phyloP scores from a whole-genome alignment of 2,797 vertebrate species.

The Lithobates pipiens region DNA sequence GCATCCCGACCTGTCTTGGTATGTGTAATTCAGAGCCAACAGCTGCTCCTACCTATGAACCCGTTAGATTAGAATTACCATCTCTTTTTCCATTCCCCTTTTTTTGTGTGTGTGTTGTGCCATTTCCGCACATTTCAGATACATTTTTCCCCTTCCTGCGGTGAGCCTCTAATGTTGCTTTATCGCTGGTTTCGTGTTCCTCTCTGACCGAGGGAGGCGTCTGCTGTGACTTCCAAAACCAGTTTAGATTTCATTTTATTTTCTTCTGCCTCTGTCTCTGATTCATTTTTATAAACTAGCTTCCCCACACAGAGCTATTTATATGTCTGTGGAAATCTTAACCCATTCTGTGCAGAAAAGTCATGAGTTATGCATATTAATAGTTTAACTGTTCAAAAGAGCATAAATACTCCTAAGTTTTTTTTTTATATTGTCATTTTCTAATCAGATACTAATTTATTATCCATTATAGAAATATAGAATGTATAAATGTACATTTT shows the following conservation, averaged over 20 bases:
- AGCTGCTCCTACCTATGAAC: slow-evolving; percentile 34
- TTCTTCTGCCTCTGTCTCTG: slow-evolving; percentile 57
- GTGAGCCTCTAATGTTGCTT: slow-evolving; percentile 61
- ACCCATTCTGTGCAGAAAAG: slow-evolving; percentile 23
- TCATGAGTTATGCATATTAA: background rate
- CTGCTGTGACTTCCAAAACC: slow-evolving; percentile 61
- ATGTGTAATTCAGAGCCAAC: slow-evolving; percentile 24
- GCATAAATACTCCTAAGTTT: background rate
- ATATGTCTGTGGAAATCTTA: slow-evolving; percentile 42
- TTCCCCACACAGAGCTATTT: slow-evolving; percentile 59
- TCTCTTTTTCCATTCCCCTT: slow-evolving; percentile 24
- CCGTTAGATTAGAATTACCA: slow-evolving; percentile 26
- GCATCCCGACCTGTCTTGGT: slow-evolving; percentile 2
- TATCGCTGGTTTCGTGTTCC: slow-evolving; percentile 61
- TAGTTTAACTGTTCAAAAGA: background rate
- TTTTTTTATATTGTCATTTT: too few species aligned
- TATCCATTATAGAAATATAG: too few species aligned
- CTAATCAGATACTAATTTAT: too few species aligned
- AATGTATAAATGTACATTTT: background rate
- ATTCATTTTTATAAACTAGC: slow-evolving; percentile 63
- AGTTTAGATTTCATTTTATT: slow-evolving; percentile 60
- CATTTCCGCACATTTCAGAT: slow-evolving; percentile 57
- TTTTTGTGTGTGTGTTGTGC: slow-evolving; percentile 22
- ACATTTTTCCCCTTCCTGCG: slow-evolving; percentile 61
- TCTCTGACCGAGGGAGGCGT: slow-evolving; percentile 61